Conservation (phyloP, 2,888 invertebrate genomes). For the Branchinecta sandiegonensis region DNA sequence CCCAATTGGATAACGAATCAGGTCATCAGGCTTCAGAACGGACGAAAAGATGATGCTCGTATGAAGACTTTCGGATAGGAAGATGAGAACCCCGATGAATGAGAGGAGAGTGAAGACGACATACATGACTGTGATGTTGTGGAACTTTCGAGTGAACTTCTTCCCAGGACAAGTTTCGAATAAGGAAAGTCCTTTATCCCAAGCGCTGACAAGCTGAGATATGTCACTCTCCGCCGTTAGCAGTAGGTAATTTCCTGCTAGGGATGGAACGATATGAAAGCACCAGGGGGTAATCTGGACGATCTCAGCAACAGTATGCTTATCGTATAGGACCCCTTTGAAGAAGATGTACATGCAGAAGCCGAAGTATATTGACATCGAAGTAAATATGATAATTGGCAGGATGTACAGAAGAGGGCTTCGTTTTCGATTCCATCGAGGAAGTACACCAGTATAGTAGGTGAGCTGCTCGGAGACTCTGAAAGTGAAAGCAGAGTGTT, state of each 20-base stretch:
- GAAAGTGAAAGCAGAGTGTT: background rate
- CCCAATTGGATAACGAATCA: background rate
- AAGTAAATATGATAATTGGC: background rate
- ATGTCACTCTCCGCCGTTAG: background rate
- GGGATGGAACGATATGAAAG: constrained; percentile 6
- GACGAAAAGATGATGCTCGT: constrained; percentile 5
- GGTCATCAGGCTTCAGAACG: background rate
- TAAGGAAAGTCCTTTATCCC: constrained; percentile 6
- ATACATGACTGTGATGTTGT: background rate
- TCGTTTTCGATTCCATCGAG: background rate
- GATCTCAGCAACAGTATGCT: background rate
- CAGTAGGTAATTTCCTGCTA: background rate
- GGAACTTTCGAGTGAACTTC: constrained; percentile 1
- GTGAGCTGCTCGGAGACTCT: constrained; percentile 5
- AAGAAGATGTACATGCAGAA: background rate
- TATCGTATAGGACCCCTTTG: background rate
- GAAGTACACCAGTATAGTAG: background rate
- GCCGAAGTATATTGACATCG: background rate
- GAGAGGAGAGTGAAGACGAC: background rate
- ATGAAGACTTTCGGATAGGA: background rate
- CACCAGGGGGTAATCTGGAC: background rate
- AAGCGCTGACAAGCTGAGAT: background rate
- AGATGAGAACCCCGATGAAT: constrained; percentile 1
- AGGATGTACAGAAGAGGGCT: background rate
- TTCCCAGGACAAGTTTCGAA: background rate